phyloP scores from a whole-genome alignment of 37 sponge, comb jelly and placozoan genomes.

The Ianthella basta region DNA sequence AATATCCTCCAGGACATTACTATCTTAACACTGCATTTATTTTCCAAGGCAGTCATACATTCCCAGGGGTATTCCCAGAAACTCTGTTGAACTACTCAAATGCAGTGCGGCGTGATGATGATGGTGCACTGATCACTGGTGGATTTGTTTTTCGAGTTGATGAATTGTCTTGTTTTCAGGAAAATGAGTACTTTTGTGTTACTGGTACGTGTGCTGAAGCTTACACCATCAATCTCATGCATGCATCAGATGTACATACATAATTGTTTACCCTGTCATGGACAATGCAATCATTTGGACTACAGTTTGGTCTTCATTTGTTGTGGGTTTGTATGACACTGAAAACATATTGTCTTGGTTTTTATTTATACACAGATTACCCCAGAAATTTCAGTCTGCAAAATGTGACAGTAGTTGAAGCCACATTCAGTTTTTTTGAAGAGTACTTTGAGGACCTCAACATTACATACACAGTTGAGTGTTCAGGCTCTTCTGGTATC shows the following conservation, averaged over 20 bases:
- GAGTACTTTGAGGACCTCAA: constrained; percentile 12
- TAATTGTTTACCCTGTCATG: too few species aligned
- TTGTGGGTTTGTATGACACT: too few species aligned
- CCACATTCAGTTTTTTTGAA: constrained; percentile 2
- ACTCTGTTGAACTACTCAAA: background rate
- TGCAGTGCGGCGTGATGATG: background rate
- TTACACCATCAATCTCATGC: too few species aligned
- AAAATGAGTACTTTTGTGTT: constrained; percentile 17
- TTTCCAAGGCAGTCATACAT: background rate
- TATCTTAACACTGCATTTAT: background rate
- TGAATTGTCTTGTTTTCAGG: constrained; percentile 13
- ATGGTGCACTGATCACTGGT: background rate
- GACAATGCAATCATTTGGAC: too few species aligned
- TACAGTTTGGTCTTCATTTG: too few species aligned
- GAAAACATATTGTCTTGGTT: too few species aligned
- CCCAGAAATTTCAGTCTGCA: background rate
- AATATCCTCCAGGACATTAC: background rate
- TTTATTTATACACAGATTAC: background rate
- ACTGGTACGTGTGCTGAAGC: background rate
- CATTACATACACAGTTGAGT: background rate
- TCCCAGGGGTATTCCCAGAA: constrained; percentile 4
- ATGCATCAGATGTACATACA: too few species aligned
- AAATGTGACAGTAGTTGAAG: background rate
- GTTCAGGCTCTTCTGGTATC: background rate
- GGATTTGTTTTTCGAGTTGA: constrained; percentile 13